phyloP scores from a whole-genome alignment of 1,140 invertebrate genomes.

The Trichonephila inaurata region DNA sequence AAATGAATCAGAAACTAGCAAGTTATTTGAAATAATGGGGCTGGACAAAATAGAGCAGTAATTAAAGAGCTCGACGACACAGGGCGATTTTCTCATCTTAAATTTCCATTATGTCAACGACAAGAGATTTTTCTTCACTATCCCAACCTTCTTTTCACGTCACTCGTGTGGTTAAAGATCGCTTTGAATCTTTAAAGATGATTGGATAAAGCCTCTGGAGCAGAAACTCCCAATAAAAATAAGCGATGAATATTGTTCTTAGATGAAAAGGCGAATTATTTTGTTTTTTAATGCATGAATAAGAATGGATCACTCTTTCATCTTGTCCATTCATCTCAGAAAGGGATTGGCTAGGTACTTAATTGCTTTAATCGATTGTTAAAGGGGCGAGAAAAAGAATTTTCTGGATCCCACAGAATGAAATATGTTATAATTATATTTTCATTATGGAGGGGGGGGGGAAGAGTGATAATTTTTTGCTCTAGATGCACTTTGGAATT shows the following conservation, averaged over 20 bases:
- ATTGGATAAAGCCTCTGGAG: background rate
- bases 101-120: conserved; percentile 2
- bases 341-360: background rate
- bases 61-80: background rate
- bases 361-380: background rate
- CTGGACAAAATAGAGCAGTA: background rate
- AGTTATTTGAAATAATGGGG: background rate
- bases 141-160: background rate
- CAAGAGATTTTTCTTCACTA: background rate
- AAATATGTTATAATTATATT: background rate
- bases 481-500: too few species aligned
- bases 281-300: background rate
- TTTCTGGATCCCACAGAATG: background rate
- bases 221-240: background rate
- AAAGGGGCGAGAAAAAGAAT: background rate
- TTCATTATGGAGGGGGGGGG: background rate
- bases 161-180: background rate
- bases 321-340: background rate
- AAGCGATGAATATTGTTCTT: background rate
- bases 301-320: background rate
- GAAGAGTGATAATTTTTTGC: too few species aligned
- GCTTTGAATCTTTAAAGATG: background rate
- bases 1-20: background rate
- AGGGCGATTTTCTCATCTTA: background rate
- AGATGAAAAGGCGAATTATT: background rate